Percentiles rank a stretch among this genome's conserved stretches.
Evolutionary conservation across 2,888 invertebrate species (phyloP).

Genomic region (Nemotelus nigrinus): DNA sequence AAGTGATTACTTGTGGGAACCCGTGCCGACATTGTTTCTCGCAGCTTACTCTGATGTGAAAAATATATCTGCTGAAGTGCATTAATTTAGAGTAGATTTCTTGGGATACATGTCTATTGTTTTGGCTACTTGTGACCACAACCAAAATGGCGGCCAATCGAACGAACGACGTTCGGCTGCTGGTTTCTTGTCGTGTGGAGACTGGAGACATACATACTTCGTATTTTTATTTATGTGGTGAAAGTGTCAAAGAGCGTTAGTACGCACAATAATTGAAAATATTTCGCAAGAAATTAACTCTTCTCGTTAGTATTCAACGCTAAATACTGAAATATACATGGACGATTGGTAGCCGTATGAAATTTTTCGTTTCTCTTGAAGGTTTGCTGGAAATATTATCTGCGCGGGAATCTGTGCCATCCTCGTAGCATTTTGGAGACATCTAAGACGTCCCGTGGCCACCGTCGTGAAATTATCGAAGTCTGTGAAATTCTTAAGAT

Average conservation of each 20-base stretch:
- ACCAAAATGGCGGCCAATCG: constrained; percentile 28
- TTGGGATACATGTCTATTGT: no score
- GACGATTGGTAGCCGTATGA: not conserved
- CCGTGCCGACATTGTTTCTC: no score
- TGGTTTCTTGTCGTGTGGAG: constrained; percentile 4
- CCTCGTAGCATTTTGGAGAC: constrained; percentile 43
- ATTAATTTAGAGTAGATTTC: no score
- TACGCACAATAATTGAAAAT: constrained; percentile 19
- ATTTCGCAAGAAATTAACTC: constrained; percentile 13
- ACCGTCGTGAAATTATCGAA: not conserved
- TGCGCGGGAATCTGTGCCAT: constrained; percentile 48
- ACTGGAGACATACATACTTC: constrained; percentile 39
- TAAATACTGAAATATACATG: not conserved
- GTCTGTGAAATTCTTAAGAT: not conserved
- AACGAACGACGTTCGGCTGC: not conserved
- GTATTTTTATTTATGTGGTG: constrained; percentile 49
- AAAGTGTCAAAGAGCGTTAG: constrained; percentile 51
- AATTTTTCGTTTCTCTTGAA: constrained; percentile 12
- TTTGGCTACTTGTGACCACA: not conserved
- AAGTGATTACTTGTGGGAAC: no score
- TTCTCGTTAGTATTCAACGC: not conserved
- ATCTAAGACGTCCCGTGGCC: constrained; percentile 1
- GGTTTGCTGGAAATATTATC: constrained; percentile 14
- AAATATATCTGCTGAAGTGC: no score
- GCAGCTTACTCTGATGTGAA: no score